phyloP scores from a whole-genome alignment of 92 coral and sea anemone genomes.

The Metridium senile region DNA sequence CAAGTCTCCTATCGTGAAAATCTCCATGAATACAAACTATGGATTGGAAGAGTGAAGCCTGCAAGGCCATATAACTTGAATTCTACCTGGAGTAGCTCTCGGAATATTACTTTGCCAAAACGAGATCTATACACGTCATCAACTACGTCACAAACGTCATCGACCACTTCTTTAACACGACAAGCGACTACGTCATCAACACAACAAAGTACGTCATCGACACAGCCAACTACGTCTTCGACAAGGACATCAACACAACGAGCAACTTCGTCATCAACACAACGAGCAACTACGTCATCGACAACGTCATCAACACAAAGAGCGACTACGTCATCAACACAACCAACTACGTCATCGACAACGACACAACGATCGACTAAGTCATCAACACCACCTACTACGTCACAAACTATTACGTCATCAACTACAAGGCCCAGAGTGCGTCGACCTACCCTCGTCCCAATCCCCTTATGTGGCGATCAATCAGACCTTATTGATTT shows the following conservation, averaged over 20 bases:
- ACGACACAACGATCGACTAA: neutral
- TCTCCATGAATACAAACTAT: too few species aligned
- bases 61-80: too few species aligned
- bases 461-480: neutral
- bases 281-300: neutral
- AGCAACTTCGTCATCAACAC: neutral
- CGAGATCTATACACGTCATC: too few species aligned
- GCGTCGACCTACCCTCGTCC: neutral
- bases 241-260: neutral
- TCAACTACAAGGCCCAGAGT: neutral
- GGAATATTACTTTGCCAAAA: too few species aligned
- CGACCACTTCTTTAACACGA: too few species aligned
- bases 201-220: neutral
- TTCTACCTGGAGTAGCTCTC: too few species aligned
- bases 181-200: neutral
- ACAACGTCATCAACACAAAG: neutral
- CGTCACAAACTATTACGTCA: neutral
- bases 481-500: neutral
- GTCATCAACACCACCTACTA: neutral
- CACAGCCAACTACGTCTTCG: neutral
- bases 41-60: too few species aligned
- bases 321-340: neutral
- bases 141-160: too few species aligned
- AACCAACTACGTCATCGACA: neutral
- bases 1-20: too few species aligned